Conservation (phyloP, 1,140 invertebrate genomes). For the Rhyzopertha dominica region DNA sequence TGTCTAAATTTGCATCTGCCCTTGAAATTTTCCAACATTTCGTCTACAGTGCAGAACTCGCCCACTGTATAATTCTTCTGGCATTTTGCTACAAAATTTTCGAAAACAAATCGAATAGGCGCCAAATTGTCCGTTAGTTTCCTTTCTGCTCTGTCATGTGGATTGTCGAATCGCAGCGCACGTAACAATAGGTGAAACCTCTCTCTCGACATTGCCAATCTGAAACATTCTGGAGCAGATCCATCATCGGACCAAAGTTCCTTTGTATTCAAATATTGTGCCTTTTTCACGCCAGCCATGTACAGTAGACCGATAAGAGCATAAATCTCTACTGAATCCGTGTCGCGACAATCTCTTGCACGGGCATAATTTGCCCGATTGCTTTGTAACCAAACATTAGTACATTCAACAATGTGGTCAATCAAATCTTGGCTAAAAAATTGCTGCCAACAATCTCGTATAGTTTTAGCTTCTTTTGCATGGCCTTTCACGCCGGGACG, state of each 20-base stretch:
- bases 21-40: constrained; percentile 42
- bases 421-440: background rate
- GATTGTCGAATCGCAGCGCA: background rate
- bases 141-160: constrained; percentile 1
- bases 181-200: constrained; percentile 9
- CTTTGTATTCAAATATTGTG: constrained; percentile 6
- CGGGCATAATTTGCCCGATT: constrained; percentile 4
- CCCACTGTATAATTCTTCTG: background rate
- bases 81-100: constrained; percentile 4
- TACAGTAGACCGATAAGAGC: constrained; percentile 6
- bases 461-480: background rate
- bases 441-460: constrained; percentile 3
- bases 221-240: constrained; percentile 7
- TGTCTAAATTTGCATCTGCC: constrained; percentile 41
- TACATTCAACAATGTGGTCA: constrained; percentile 7
- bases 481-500: background rate
- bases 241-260: constrained; percentile 4
- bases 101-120: constrained; percentile 7
- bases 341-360: constrained; percentile 4
- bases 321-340: constrained; percentile 6
- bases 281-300: constrained; percentile 9
- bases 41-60: constrained; percentile 25
- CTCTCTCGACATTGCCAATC: constrained; percentile 1
- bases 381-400: constrained; percentile 1
- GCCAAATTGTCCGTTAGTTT: constrained; percentile 7